Conservation (phyloP, 2,113 vertebrate species). For the Chaetops frenatus region DNA sequence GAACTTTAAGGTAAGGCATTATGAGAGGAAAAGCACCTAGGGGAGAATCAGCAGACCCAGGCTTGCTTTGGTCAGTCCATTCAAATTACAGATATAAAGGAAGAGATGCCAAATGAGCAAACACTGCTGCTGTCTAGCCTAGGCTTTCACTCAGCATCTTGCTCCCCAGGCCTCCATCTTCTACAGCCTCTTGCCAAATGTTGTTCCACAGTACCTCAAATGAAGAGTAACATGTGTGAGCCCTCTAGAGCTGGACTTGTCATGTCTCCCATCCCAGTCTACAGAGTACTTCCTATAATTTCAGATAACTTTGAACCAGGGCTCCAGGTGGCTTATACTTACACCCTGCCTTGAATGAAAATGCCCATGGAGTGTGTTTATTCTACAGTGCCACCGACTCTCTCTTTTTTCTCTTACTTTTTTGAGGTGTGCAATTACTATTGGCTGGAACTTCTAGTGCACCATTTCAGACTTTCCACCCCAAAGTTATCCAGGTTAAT, state of each 20-base stretch:
- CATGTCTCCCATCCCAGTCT: background rate
- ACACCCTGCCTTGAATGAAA: background rate
- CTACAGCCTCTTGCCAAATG: background rate
- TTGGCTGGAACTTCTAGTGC: background rate
- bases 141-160: background rate
- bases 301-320: background rate
- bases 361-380: background rate
- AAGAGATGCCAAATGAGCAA: background rate
- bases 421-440: background rate
- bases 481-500: background rate
- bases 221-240: background rate
- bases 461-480: background rate
- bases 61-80: background rate
- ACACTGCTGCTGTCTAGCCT: background rate
- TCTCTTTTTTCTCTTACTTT: background rate
- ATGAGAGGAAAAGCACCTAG: constrained; percentile 3
- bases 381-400: background rate
- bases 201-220: background rate
- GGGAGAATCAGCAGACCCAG: constrained; percentile 19
- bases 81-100: background rate
- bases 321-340: background rate
- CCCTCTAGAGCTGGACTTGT: background rate
- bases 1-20: constrained; percentile 9
- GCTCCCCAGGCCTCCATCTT: background rate
- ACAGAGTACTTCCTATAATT: background rate